Base-by-base conservation (phyloP, 2,797 vertebrate genomes). In the Acanthornis magna region DNA sequence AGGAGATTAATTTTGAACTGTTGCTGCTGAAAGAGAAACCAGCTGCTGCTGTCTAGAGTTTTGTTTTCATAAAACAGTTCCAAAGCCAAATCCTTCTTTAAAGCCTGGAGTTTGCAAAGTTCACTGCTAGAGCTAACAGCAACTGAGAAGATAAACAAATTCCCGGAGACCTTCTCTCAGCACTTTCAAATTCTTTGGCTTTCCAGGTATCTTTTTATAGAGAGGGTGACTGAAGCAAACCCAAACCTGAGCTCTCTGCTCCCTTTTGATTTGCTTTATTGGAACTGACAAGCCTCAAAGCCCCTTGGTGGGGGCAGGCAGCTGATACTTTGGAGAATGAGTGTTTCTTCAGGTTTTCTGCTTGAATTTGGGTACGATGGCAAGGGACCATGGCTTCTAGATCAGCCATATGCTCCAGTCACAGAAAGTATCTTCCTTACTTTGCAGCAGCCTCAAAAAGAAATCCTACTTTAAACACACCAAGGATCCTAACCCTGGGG, bases 271-370 rank as follows among this genome's bases (percentile, higher is more conserved):
- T 16, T 2, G 20, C 27, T 89, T 36, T 27, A 9, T n/a, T 1
- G 7, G 47, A 80, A 43, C 6, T 48, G 43, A 12, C 27, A 66
- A 95, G 50, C 47, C 50, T 54, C 57, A 21, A 63, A 83, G 16
- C 40, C 40, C 72, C 50, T 45, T 0, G 1, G 3, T 3, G 2
- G 10, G 16, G 16, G 3, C 7, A 40, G 23, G 48, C 2, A 17
- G 51, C 17, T 63, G 51, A 36, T 10, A 7, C 10, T 85, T 67
- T 50, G 40, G 16, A 79, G 32, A 85, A 82, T 27, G 14, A 57
- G 22, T 11, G 3, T 74, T 88, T 58, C 54, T 72, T 67, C n/a
- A 53, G 38, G 30, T 85, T 85, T 92, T 88, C 54, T 51, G 36
- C 80, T 86, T 65, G 40, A 90, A 51, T 47, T 77, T 30, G 48